These are phyloP conservation scores for Drosophila planitibia DNA, from an alignment of 2,888 invertebrate genomes.

Conservation along the genomic window DNA sequence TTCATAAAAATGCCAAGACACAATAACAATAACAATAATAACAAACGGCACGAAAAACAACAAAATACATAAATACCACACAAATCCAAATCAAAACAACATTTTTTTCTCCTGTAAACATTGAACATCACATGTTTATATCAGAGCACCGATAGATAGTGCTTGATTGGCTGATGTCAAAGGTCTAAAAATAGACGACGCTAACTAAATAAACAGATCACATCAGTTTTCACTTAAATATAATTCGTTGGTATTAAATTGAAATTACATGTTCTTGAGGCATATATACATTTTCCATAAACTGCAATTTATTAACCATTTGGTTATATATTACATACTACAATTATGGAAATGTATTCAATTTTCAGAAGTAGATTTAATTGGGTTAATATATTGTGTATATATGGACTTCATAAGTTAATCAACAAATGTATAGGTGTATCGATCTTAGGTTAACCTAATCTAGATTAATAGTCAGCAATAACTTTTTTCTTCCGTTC, in stretches of 20 bases:
- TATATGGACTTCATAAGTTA: not conserved
- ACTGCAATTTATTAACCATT: not conserved
- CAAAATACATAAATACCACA: conserved; percentile 11
- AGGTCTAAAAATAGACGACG: conserved; percentile 44
- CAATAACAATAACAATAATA: conserved; percentile 33
- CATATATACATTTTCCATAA: not conserved
- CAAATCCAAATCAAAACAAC: conserved; percentile 59
- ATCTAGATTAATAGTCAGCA: not conserved
- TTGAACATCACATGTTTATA: conserved; percentile 64
- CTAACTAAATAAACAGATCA: conserved; percentile 36
- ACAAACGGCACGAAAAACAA: conserved; percentile 18
- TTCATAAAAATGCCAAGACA: conserved; percentile 71
- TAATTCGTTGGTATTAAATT: not conserved
- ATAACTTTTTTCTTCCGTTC: not conserved
- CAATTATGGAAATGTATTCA: not conserved
- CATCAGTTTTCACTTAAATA: not conserved
- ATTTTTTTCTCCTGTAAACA: conserved; percentile 62
- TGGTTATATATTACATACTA: not conserved
- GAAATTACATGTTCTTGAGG: not conserved
- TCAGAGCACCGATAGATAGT: not conserved
- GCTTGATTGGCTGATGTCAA: conserved; percentile 40
- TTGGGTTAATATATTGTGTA: not conserved
- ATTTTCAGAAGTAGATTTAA: not conserved
- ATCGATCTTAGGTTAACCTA: not conserved
- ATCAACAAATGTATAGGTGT: not conserved